Percentiles rank a stretch among this genome's conserved stretches.
Conservation (phyloP, 2,888 invertebrate genomes). For the Tinea semifulvella region DNA sequence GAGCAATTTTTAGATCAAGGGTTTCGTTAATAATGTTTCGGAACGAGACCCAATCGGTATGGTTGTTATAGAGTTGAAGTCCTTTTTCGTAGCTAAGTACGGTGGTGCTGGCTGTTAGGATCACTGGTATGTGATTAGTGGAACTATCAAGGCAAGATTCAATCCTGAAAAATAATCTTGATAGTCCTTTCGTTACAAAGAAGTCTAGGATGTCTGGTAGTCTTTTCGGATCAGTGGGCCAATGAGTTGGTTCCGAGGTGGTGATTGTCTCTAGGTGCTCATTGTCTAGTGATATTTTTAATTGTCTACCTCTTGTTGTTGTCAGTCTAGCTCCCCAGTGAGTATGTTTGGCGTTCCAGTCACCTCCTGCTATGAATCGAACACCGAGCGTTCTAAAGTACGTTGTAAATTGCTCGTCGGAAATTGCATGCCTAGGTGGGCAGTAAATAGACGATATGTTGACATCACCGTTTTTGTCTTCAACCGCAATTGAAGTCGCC, state of each 20-base stretch:
- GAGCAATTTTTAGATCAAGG: constrained; percentile 15
- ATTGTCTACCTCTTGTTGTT: constrained; percentile 18
- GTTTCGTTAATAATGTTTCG: constrained; percentile 15
- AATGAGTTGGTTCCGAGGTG: constrained; percentile 21
- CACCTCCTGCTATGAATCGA: constrained; percentile 19
- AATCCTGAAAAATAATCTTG: constrained; percentile 6
- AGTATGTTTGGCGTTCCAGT: constrained; percentile 22
- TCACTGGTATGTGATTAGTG: constrained; percentile 22
- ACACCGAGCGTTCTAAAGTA: constrained; percentile 19
- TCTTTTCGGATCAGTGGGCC: constrained; percentile 19
- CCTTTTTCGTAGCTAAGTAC: constrained; percentile 1
- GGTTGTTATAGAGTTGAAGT: constrained; percentile 17
- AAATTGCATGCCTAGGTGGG: constrained; percentile 19
- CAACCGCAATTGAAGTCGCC: constrained; percentile 16
- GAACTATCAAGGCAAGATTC: constrained; percentile 20
- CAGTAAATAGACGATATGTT: constrained; percentile 16
- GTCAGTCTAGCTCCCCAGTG: constrained; percentile 21
- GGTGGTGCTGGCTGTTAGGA: constrained; percentile 18
- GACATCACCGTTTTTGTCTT: constrained; percentile 7
- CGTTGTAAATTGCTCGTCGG: constrained; percentile 14
- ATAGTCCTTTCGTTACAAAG: constrained; percentile 12
- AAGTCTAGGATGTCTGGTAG: constrained; percentile 19
- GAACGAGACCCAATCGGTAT: constrained; percentile 21
- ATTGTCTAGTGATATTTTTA: constrained; percentile 17
- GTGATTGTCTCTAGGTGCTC: constrained; percentile 17